Evolutionary conservation across 1,140 invertebrate species (phyloP), one percentile per base, ranked within the genome.

Genomic region (Latrodectus geometricus): DNA sequence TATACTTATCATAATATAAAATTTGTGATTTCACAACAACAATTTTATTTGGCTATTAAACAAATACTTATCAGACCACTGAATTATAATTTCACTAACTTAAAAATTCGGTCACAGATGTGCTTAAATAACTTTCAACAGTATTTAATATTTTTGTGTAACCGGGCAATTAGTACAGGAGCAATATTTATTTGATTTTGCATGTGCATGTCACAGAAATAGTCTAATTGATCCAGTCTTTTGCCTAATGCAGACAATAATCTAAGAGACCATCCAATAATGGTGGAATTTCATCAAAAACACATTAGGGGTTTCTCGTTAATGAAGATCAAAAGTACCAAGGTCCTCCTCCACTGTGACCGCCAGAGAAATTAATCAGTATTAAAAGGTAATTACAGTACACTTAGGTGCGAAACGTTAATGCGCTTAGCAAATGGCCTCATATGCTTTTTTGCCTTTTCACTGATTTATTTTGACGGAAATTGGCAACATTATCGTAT

Each of bases 201-300:
- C 17, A 14, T 61, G 54, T 14, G 54, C 11, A 61, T 14, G 17
- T 17, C 17, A 61, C 11, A 8, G 54, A 17, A 61, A 61, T 61
- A 17, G 11, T 61, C 54, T 61, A 61, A 61, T 14, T 61, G 54
- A 61, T 17, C 54, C 17, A 61, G 54, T 61, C 54, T 61, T 61
- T 61, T 61, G 54, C 11, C 54, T 61, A 61, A 61, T 61, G 54
- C 49, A 80, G 70, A 70, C 78, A 70, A 83, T 83, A 66, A 52
- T 35, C 54, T 70, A 49, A 83, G 79, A 61, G 79, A 35, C 35
- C 15, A 20, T 50, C 80, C 61, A 83, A 70, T 81, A 84, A 84
- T 84, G 56, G 72, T 54, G 61, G 61, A 84, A 84, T 84, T 84
- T 84, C 82, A 84, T 84, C 74, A 84, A 84, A 84, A 84, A 84